Evolutionary conservation across 2,113 vertebrate species (phyloP), one percentile per base, ranked within the genome.

Genomic region (Mola mola): DNA sequence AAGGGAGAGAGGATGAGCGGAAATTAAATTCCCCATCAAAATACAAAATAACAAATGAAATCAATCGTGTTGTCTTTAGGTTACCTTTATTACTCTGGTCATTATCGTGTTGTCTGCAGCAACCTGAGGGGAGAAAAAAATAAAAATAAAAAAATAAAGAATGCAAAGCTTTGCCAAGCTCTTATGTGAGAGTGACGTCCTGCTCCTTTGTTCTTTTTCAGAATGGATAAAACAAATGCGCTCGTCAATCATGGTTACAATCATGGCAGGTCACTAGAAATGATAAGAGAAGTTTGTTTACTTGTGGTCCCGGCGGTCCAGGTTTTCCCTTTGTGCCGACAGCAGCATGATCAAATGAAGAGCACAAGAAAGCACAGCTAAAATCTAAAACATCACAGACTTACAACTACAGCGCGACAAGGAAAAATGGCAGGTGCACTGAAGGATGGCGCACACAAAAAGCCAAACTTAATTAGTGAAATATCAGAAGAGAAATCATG

Each of bases 41-140:
- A 24, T 24, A 36, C 19, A 15, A 28, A 3, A 11, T n/a, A 25
- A 12, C 4, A 8, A 9, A 22, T 1, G 15, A 0, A 50, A 52
- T 38, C 3, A 26, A 22, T 34, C 1, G 33, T 44, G 2, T 28
- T 24, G 5, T 3, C 9, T 56, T 4, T 38, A 26, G 21, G 40
- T 56, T 49, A 94, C 94, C 94, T 93, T 94, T 43, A 94, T 85
- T 0, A 88, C 91, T 87, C 91, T 92, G 70, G 90, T 83, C 50
- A 85, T 46, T 12, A 92, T 12, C 40, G 36, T 89, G 75, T 80
- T 90, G 48, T 93, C 90, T 59, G 79, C 52, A 17, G 64, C 38
- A 33, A 84, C 66, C 62, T 93, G 38, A 79, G 25, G 40, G 28
- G 44, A 75, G n/a, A n/a, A n/a, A n/a, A n/a, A n/a, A n/a, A n/a